These are phyloP conservation scores for Parnassius glacialis DNA, from an alignment of 2,888 invertebrate species.

Conservation along the genomic window DNA sequence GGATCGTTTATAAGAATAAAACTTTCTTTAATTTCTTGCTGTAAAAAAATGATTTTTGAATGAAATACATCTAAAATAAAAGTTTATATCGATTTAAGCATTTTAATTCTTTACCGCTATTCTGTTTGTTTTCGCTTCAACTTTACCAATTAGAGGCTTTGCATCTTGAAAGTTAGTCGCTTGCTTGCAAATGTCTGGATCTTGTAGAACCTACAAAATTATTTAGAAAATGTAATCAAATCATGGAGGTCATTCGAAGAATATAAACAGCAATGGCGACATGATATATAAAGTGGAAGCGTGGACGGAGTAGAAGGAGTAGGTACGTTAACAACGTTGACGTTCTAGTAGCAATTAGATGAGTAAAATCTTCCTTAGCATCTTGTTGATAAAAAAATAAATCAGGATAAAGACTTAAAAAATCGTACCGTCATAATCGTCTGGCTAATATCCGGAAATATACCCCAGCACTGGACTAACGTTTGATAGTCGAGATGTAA, in stretches of 20 bases:
- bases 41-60: slow-evolving; percentile 34
- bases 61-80: too few species aligned
- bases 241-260: too few species aligned
- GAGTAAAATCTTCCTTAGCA: too few species aligned
- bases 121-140: slow-evolving; percentile 63
- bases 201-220: slow-evolving; percentile 46
- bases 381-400: too few species aligned
- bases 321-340: too few species aligned
- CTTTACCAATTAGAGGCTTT: slow-evolving; percentile 57
- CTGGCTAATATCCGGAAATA: slow-evolving; percentile 71
- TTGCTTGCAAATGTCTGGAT: slow-evolving; percentile 41
- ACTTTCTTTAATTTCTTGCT: slow-evolving; percentile 76
- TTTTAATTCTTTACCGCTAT: slow-evolving; percentile 54
- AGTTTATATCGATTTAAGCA: too few species aligned
- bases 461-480: slow-evolving; percentile 71
- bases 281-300: too few species aligned
- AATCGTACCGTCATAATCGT: slow-evolving; percentile 55
- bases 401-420: too few species aligned
- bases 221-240: too few species aligned
- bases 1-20: slow-evolving; percentile 54
- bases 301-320: too few species aligned
- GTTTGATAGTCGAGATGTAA: slow-evolving; percentile 70
- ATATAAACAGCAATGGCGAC: too few species aligned
- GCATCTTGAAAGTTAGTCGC: slow-evolving; percentile 55
- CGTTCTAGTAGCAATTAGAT: too few species aligned